Evolutionary conservation across 2,113 vertebrate species (phyloP).

Genomic region (Periophthalmus modestus): DNA sequence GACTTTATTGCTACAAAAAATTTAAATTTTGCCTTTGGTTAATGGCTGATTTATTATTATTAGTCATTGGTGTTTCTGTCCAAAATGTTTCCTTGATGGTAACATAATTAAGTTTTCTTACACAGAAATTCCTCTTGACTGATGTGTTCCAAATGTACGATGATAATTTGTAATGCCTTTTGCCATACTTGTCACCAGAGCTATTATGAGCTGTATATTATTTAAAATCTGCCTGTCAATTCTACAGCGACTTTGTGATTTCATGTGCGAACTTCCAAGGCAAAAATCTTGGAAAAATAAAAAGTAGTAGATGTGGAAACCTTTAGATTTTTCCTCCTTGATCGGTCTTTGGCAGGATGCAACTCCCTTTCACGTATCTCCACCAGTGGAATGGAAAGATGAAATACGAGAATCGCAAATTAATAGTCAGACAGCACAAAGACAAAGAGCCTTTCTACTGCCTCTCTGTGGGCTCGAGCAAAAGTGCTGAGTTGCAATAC

Average conservation of each 20-base stretch:
- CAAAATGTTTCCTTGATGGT: neutral
- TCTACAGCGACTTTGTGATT: conserved; percentile 37
- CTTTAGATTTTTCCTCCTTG: conserved; percentile 31
- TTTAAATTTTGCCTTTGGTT: too few species aligned
- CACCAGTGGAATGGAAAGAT: conserved; percentile 75
- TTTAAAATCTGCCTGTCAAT: conserved; percentile 28
- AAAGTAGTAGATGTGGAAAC: conserved; percentile 60
- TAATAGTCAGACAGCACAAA: conserved; percentile 75
- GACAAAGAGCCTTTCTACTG: conserved; percentile 79
- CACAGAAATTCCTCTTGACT: neutral
- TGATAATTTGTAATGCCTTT: conserved; percentile 11
- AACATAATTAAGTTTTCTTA: neutral
- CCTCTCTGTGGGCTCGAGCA: conserved; percentile 67
- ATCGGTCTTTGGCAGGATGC: conserved; percentile 45
- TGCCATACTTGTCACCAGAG: conserved; percentile 4
- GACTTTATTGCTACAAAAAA: neutral
- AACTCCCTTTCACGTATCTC: conserved; percentile 65
- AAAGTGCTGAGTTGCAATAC: conserved; percentile 79
- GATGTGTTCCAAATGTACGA: neutral
- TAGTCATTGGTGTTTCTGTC: neutral
- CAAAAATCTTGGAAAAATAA: conserved; percentile 53
- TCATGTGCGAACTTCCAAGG: conserved; percentile 34
- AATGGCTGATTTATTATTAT: neutral
- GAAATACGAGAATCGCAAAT: conserved; percentile 78
- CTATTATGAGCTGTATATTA: conserved; percentile 1